Percentiles rank a stretch among this genome's conserved stretches.
Evolutionary conservation across 2,113 vertebrate genomes (phyloP).

Genomic region (Spea bombifrons): DNA sequence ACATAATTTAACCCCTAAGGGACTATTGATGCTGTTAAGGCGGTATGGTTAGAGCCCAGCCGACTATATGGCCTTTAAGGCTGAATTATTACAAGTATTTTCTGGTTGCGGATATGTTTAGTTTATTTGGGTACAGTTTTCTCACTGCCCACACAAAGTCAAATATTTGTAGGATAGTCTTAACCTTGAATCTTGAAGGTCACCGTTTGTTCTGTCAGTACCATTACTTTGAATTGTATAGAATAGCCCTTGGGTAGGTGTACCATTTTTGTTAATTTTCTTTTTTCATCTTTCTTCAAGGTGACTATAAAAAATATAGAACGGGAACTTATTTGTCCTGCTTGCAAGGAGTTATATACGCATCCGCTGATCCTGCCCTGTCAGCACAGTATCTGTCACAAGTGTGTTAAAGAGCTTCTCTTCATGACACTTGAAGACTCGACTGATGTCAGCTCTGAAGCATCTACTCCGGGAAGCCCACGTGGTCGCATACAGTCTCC

Average conservation of each 20-base stretch:
- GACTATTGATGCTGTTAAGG: too few relatives aligned
- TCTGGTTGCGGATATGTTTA: too few relatives aligned
- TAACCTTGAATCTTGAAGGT: too few relatives aligned
- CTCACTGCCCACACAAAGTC: too few relatives aligned
- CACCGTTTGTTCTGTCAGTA: neutral
- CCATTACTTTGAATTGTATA: neutral
- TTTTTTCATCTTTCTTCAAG: slow-evolving; percentile 57
- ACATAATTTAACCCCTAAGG: too few relatives aligned
- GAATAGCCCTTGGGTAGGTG: too few relatives aligned
- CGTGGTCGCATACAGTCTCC: slow-evolving; percentile 76
- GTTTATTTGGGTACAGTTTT: too few relatives aligned
- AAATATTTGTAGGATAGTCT: too few relatives aligned
- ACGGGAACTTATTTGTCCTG: slow-evolving; percentile 92
- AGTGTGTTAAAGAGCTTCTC: slow-evolving; percentile 91
- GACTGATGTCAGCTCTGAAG: slow-evolving; percentile 84
- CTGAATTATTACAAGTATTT: too few relatives aligned
- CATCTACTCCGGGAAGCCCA: slow-evolving; percentile 87
- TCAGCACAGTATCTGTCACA: slow-evolving; percentile 95
- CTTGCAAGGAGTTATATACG: slow-evolving; percentile 94
- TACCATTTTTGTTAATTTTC: neutral
- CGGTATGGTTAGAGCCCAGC: too few relatives aligned
- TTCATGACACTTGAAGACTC: slow-evolving; percentile 82
- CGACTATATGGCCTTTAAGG: too few relatives aligned
- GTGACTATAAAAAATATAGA: slow-evolving; percentile 93
- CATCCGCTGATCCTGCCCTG: slow-evolving; percentile 94